Percentiles rank a stretch among this genome's conserved stretches.
These are phyloP conservation scores for Bradypodion pumilum DNA, from an alignment of 2,797 vertebrate species.

Conservation along the genomic window DNA sequence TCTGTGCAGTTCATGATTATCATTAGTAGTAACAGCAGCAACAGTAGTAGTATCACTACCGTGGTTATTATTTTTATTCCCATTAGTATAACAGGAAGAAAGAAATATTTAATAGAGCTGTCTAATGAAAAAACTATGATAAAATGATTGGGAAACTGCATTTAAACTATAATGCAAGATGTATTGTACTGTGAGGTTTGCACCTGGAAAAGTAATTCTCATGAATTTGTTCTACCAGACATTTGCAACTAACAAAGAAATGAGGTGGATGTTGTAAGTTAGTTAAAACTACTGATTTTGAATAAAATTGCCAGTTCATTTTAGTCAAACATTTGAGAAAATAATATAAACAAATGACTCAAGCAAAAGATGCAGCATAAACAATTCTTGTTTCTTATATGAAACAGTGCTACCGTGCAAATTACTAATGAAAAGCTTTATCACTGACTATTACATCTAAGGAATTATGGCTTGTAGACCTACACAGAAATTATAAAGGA, in stretches of 20 bases:
- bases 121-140: constrained; percentile 30
- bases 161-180: constrained; percentile 36
- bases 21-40: background rate
- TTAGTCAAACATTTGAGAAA: constrained; percentile 55
- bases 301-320: constrained; percentile 19
- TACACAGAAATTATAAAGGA: constrained; percentile 60
- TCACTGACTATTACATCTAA: constrained; percentile 45
- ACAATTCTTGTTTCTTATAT: constrained; percentile 43
- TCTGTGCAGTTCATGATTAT: background rate
- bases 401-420: constrained; percentile 25
- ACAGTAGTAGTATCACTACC: background rate
- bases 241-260: constrained; percentile 5
- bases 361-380: constrained; percentile 67
- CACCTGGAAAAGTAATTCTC: constrained; percentile 41
- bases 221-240: constrained; percentile 23
- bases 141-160: constrained; percentile 37
- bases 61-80: background rate
- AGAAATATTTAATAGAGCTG: constrained; percentile 44
- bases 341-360: constrained; percentile 57
- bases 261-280: constrained; percentile 11
- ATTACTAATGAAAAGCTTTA: constrained; percentile 39
- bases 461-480: constrained; percentile 57
- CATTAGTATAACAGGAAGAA: constrained; percentile 10
- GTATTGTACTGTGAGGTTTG: constrained; percentile 36
- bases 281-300: constrained; percentile 27